Conservation (phyloP, 2,113 vertebrate species). For the Corythaeola cristata region DNA sequence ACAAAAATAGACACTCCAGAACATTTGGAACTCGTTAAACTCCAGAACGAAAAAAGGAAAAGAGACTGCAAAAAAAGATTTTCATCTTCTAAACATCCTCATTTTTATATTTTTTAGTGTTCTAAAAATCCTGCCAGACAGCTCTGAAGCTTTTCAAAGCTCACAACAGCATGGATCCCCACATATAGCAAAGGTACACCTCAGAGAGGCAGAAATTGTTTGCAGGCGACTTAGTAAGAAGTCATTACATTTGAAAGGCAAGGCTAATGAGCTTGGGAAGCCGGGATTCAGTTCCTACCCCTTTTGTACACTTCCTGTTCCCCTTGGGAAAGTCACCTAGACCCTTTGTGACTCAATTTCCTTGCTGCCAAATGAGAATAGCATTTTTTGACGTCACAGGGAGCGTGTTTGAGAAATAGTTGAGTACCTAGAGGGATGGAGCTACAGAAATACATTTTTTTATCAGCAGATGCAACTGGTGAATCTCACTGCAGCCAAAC, state of each 20-base stretch:
- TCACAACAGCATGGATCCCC: not conserved
- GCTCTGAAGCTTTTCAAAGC: not conserved
- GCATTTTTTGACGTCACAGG: not conserved
- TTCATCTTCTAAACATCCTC: not conserved
- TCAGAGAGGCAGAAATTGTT: not conserved
- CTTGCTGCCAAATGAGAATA: not conserved
- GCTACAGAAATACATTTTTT: not conserved
- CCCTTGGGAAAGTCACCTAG: constrained; percentile 21
- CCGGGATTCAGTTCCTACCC: not conserved
- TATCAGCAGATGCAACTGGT: not conserved
- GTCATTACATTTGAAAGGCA: not conserved
- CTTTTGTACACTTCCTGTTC: constrained; percentile 16
- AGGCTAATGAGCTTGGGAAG: constrained; percentile 43
- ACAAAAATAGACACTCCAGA: constrained; percentile 29
- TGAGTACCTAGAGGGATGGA: not conserved
- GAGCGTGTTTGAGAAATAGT: not conserved
- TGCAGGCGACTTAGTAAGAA: not conserved
- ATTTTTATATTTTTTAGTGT: not conserved
- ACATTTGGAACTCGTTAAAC: constrained; percentile 61
- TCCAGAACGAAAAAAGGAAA: not conserved
- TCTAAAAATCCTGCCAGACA: not conserved
- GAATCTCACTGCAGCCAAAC: not conserved
- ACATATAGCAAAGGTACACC: not conserved
- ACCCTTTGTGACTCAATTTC: constrained; percentile 63
- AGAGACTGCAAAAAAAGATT: not conserved